Conservation (phyloP, 2,797 vertebrate species). For the Sebastes cheni region DNA sequence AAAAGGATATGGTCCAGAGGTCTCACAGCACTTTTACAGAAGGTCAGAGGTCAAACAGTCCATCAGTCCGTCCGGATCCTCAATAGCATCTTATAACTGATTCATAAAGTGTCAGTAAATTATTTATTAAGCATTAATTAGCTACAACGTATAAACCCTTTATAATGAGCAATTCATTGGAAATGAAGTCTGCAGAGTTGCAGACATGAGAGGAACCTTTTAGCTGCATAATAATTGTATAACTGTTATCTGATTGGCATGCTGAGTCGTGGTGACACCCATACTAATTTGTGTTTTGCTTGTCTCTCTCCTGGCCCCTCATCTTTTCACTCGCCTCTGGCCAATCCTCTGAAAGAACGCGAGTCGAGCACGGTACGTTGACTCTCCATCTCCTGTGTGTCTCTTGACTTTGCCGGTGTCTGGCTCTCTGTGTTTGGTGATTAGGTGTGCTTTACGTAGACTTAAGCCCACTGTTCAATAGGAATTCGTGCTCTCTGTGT, state of each 20-base stretch:
- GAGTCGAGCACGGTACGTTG: slow-evolving; percentile 93
- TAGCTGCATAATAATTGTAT: background rate
- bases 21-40: background rate
- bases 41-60: background rate
- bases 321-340: slow-evolving; percentile 74
- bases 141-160: background rate
- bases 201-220: background rate
- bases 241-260: slow-evolving; percentile 4
- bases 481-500: slow-evolving; percentile 56
- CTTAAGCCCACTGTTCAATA: slow-evolving; percentile 50
- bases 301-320: slow-evolving; percentile 73
- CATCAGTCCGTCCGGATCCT: too few species aligned
- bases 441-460: slow-evolving; percentile 69
- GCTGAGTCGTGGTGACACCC: background rate
- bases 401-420: slow-evolving; percentile 50
- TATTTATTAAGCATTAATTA: background rate
- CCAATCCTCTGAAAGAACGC: slow-evolving; percentile 85
- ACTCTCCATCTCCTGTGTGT: slow-evolving; percentile 35
- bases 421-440: slow-evolving; percentile 61
- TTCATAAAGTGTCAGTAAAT: background rate
- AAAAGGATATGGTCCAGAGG: background rate
- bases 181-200: background rate
- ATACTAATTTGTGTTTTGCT: slow-evolving; percentile 77
- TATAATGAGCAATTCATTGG: background rate
- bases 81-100: background rate